Evolutionary conservation across 2,113 vertebrate genomes (phyloP), one percentile per base, ranked within the genome.

Genomic region (Phrynosoma blainvillii): DNA sequence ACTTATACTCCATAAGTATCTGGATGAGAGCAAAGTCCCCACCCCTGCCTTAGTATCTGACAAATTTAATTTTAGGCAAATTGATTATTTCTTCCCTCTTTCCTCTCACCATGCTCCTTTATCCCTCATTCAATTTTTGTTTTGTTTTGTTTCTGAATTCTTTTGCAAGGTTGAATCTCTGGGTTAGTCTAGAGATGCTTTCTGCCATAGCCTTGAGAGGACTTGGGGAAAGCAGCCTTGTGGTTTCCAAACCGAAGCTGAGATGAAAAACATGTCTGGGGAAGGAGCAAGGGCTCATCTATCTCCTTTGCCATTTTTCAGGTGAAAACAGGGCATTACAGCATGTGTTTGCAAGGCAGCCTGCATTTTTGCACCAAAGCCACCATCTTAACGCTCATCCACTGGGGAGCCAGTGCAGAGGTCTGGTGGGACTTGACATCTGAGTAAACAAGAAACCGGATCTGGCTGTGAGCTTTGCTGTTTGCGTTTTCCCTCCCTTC

Each of bases 301-400:
- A 20, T 54, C 47, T 1, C 66, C 68, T 73, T 32, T 10, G 14
- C 1, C 2, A 1, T 27, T 42, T 20, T 5, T 2, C 66, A 5
- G 32, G 27, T 0, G 52, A 40, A 86, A 40, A n/a, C 47, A n/a
- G n/a, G 12, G 6, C 16, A 4, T 62, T 4, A 18, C 12, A 5
- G n/a, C n/a, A 13, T 5, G 47, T 4, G 1, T 52, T 8, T 25
- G 77, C 2, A 1, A 40, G 0, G 0, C n/a, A 42, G 8, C 2
- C n/a, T 25, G 27, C 1, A 1, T 81, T 74, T 23, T 66, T 20
- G 1, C 83, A 74, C 27, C 14, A 9, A 71, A 16, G 42, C 2
- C 4, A 2, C 32, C 7, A 23, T 30, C 20, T 68, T 16, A 62
- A 62, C 12, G 25, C 16, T 30, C 56, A 42, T 52, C 27, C 18